Evolutionary conservation across 2,888 invertebrate genomes (phyloP).

Genomic region (Tridacna gigas): DNA sequence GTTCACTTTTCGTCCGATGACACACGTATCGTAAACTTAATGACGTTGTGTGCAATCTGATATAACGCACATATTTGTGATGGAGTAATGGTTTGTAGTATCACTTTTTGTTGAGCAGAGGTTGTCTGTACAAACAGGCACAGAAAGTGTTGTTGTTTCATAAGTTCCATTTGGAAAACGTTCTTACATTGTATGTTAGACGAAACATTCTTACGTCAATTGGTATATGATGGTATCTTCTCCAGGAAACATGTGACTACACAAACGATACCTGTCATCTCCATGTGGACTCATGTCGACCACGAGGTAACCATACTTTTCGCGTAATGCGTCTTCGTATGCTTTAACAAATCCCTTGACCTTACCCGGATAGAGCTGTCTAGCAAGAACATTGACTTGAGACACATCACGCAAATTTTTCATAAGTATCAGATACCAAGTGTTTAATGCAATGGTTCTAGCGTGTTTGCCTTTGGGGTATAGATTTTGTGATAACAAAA

Average conservation of each 20-base stretch:
- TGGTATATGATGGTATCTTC: constrained; percentile 27
- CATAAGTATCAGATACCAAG: too few relatives aligned
- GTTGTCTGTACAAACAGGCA: constrained; percentile 12
- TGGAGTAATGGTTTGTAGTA: too few relatives aligned
- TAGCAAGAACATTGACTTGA: too few relatives aligned
- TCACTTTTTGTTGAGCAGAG: constrained; percentile 27
- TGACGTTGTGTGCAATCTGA: too few relatives aligned
- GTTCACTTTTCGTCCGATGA: too few relatives aligned
- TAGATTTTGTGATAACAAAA: constrained; percentile 23
- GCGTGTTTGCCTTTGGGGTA: constrained; percentile 24
- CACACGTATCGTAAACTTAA: too few relatives aligned
- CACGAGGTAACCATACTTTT: neutral
- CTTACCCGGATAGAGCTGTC: constrained; percentile 24
- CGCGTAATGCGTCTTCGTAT: constrained; percentile 16
- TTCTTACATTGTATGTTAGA: neutral
- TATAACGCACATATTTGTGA: too few relatives aligned
- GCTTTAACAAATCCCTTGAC: constrained; percentile 25
- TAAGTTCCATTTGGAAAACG: constrained; percentile 27
- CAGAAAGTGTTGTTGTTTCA: constrained; percentile 35
- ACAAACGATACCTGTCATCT: constrained; percentile 8
- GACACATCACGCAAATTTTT: too few relatives aligned
- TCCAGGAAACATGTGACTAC: constrained; percentile 24
- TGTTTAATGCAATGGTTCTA: constrained; percentile 42
- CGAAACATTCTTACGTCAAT: constrained; percentile 33
- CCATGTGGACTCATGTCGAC: too few relatives aligned